phyloP scores from a whole-genome alignment of 2,797 vertebrate species.

The Schizothorax lantsangensis region DNA sequence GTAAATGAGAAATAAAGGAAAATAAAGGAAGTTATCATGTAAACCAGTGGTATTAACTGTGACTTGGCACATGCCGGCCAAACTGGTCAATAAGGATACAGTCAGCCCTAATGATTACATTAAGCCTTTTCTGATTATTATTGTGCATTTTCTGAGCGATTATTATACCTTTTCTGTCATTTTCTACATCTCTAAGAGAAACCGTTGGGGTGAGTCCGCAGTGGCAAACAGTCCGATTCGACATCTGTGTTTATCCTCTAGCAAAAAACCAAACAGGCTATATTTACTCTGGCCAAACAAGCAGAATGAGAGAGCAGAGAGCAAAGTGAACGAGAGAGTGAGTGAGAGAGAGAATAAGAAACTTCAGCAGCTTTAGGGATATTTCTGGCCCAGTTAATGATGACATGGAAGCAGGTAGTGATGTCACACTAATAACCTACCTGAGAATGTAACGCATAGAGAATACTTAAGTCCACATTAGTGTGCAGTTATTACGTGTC shows the following conservation, averaged over 20 bases:
- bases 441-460: not conserved
- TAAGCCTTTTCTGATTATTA: not conserved
- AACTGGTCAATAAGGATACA: slow-evolving; percentile 1
- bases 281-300: slow-evolving; percentile 82
- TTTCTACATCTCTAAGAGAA: slow-evolving; percentile 29
- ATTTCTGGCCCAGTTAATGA: slow-evolving; percentile 32
- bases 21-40: too few relatives aligned
- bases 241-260: slow-evolving; percentile 85
- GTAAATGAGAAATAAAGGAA: too few relatives aligned
- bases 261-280: slow-evolving; percentile 81
- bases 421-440: slow-evolving; percentile 16
- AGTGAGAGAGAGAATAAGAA: not conserved
- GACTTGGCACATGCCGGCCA: not conserved
- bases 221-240: slow-evolving; percentile 74
- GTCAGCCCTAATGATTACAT: not conserved
- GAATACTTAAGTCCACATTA: not conserved
- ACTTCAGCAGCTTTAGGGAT: slow-evolving; percentile 42
- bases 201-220: slow-evolving; percentile 64
- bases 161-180: not conserved
- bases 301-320: slow-evolving; percentile 48
- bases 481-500: not conserved
- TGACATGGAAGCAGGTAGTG: slow-evolving; percentile 21
- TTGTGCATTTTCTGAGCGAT: not conserved
- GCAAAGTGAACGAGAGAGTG: not conserved
- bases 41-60: too few relatives aligned